Evolutionary conservation across 2,113 vertebrate genomes (phyloP).

Genomic region (Synodontis membranacea): DNA sequence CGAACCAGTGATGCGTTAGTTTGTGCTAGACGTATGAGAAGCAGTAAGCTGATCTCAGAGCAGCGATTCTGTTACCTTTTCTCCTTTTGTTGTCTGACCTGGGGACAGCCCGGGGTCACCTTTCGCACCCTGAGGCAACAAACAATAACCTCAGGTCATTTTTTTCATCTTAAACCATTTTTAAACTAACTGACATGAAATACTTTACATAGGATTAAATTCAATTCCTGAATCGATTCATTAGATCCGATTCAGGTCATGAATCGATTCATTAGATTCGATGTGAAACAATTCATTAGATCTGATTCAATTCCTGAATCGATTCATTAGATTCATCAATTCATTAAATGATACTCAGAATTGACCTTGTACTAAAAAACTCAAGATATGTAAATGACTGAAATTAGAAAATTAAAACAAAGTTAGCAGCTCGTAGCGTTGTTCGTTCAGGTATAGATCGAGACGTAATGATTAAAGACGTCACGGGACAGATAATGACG

Average conservation of each 20-base stretch:
- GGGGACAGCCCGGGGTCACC: slow-evolving; percentile 92
- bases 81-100: slow-evolving; percentile 80
- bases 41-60: not conserved
- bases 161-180: not conserved
- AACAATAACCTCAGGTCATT: not conserved
- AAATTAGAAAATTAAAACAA: not conserved
- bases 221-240: too few species aligned
- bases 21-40: not conserved
- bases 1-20: not conserved
- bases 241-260: too few species aligned
- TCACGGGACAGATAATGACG: not conserved
- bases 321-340: too few species aligned
- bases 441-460: not conserved
- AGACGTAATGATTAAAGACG: not conserved
- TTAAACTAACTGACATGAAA: not conserved
- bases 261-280: too few species aligned
- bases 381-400: not conserved
- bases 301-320: too few species aligned
- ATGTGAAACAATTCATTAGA: too few species aligned
- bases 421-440: not conserved
- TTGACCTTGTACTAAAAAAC: not conserved
- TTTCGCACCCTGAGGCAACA: slow-evolving; percentile 81
- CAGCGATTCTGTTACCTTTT: slow-evolving; percentile 76
- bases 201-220: too few species aligned
- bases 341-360: not conserved